These are phyloP conservation scores for Ctenodactylus gundi DNA, from an alignment of 2,113 vertebrate genomes.

Conservation along the genomic window DNA sequence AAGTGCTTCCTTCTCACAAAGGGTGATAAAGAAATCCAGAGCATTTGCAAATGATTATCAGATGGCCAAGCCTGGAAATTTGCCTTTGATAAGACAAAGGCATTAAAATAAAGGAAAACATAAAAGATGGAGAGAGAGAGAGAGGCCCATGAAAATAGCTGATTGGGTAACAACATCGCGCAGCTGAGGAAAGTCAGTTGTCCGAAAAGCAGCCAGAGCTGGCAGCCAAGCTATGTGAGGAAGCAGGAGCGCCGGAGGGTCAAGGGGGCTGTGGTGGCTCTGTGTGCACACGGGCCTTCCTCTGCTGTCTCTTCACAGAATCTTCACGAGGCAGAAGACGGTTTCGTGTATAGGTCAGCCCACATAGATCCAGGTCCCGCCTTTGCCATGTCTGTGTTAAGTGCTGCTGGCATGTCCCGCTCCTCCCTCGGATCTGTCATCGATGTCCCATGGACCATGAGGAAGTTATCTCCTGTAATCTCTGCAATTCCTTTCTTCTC, in stretches of 20 bases:
- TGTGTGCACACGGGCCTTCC: neutral
- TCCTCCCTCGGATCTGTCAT: neutral
- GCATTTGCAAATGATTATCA: conserved; percentile 36
- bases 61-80: conserved; percentile 51
- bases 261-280: neutral
- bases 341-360: neutral
- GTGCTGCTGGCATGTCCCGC: neutral
- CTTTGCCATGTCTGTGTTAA: neutral
- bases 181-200: neutral
- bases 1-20: conserved; percentile 31
- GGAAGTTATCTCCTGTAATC: neutral
- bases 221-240: neutral
- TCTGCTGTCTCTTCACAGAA: neutral
- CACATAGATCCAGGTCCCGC: neutral
- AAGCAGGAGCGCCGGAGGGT: neutral
- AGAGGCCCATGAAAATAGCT: neutral
- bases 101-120: conserved; percentile 58
- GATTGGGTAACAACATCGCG: neutral
- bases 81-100: conserved; percentile 62
- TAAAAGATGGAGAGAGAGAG: conserved; percentile 25
- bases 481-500: neutral
- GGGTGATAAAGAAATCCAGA: neutral
- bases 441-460: rapidly evolving
- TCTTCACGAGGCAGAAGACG: neutral
- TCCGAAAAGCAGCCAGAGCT: neutral